Percentiles rank a stretch among this genome's conserved stretches.
Conservation (phyloP, 2,113 vertebrate genomes). For the Dasypus novemcinctus region DNA sequence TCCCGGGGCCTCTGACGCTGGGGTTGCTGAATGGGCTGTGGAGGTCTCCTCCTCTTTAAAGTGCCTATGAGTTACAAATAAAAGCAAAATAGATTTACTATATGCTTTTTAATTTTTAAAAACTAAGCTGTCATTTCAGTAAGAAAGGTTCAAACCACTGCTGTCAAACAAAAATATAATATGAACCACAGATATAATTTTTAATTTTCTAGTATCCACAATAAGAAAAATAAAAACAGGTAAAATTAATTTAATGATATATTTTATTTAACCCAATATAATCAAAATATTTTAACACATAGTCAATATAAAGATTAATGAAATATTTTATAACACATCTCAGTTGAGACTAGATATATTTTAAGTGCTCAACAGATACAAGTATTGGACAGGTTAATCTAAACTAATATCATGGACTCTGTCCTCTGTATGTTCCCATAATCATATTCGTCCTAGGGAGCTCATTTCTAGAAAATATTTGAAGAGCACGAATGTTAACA, state of each 20-base stretch:
- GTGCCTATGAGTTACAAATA: slow-evolving; percentile 86
- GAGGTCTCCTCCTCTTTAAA: slow-evolving; percentile 92
- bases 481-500: neutral
- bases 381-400: neutral
- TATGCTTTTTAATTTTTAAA: neutral
- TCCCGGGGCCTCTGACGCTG: slow-evolving; percentile 90
- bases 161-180: neutral
- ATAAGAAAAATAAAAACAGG: neutral
- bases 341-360: neutral
- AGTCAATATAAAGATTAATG: neutral
- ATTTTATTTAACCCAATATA: slow-evolving; percentile 20
- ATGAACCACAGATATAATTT: neutral
- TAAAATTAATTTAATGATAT: neutral
- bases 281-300: slow-evolving; percentile 25
- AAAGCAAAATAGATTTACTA: neutral
- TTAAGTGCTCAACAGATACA: neutral
- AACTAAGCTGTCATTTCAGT: neutral
- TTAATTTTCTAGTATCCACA: neutral
- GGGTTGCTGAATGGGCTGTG: slow-evolving; percentile 89
- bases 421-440: neutral
- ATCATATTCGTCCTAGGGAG: neutral
- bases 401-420: neutral
- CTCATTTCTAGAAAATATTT: neutral
- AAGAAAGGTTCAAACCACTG: neutral
- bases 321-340: slow-evolving; percentile 28